These are phyloP conservation scores for Hirtodrosophila cameraria DNA, from an alignment of 2,888 invertebrate genomes.

Conservation along the genomic window DNA sequence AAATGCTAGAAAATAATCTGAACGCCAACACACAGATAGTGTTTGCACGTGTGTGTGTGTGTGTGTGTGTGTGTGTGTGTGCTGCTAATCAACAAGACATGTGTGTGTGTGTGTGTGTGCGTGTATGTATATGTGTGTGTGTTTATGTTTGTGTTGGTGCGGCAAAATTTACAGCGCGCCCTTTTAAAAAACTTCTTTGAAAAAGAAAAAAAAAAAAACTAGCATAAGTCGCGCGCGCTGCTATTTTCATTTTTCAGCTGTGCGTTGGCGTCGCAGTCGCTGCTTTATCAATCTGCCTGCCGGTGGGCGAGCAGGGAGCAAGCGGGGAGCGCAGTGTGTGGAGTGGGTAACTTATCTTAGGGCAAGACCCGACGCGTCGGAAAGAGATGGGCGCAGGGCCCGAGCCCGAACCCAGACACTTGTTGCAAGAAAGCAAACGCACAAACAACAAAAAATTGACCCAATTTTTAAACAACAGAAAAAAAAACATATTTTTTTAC, in stretches of 20 bases:
- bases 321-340: slow-evolving; percentile 3
- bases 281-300: slow-evolving; percentile 61
- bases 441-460: slow-evolving; percentile 54
- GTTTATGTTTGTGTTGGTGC: slow-evolving; percentile 43
- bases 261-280: slow-evolving; percentile 44
- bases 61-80: slow-evolving; percentile 28
- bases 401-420: slow-evolving; percentile 63
- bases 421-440: slow-evolving; percentile 66
- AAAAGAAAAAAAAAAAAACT: slow-evolving; percentile 29
- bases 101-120: slow-evolving; percentile 25
- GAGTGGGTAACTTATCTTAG: slow-evolving; percentile 67
- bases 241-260: slow-evolving; percentile 68
- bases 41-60: neutral
- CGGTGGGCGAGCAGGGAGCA: neutral
- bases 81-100: slow-evolving; percentile 58
- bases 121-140: slow-evolving; percentile 12
- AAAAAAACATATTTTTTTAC: slow-evolving; percentile 51
- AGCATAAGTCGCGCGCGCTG: slow-evolving; percentile 28
- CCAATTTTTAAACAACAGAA: slow-evolving; percentile 49
- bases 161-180: slow-evolving; percentile 70
- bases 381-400: slow-evolving; percentile 59
- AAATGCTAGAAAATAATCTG: slow-evolving; percentile 72
- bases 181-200: slow-evolving; percentile 65
- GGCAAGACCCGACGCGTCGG: slow-evolving; percentile 66
- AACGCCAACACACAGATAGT: slow-evolving; percentile 63